These are phyloP conservation scores for Akabosia matsudoensis DNA, from an alignment of 1,140 invertebrate species.

Conservation along the genomic window DNA sequence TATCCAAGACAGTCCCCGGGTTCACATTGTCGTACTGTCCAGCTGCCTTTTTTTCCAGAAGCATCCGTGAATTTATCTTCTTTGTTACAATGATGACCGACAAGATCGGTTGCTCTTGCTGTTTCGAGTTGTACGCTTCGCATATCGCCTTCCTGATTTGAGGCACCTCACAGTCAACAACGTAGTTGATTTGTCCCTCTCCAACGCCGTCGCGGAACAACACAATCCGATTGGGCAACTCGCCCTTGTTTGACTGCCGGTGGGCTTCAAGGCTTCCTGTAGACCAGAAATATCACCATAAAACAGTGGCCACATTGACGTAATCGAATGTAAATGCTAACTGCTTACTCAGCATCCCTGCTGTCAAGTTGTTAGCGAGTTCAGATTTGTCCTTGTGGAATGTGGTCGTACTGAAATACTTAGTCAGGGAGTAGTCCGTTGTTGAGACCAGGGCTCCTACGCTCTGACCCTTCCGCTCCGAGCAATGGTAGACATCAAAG, in stretches of 20 bases:
- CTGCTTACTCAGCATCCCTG: slow-evolving; percentile 57
- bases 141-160: slow-evolving; percentile 59
- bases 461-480: slow-evolving; percentile 54
- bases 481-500: slow-evolving; percentile 51
- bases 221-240: slow-evolving; percentile 33
- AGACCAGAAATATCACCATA: slow-evolving; percentile 21
- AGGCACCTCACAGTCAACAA: slow-evolving; percentile 67
- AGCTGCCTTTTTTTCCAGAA: slow-evolving; percentile 49
- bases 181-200: slow-evolving; percentile 43
- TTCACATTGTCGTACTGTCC: slow-evolving; percentile 55
- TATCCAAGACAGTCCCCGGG: slow-evolving; percentile 61
- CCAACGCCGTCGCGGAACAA: slow-evolving; percentile 45
- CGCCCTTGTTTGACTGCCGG: slow-evolving; percentile 39
- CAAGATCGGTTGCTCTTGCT: slow-evolving; percentile 64
- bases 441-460: slow-evolving; percentile 78
- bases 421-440: slow-evolving; percentile 66
- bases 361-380: slow-evolving; percentile 62
- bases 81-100: slow-evolving; percentile 85
- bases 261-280: slow-evolving; percentile 48
- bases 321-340: neutral
- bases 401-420: slow-evolving; percentile 71
- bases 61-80: slow-evolving; percentile 80
- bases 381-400: slow-evolving; percentile 72
- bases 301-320: neutral
- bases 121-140: slow-evolving; percentile 59